A percentile compares a stretch with the other conserved stretches of the same genome.
phyloP scores from a whole-genome alignment of 2,797 vertebrate species.

The Cossypha polioptera region DNA sequence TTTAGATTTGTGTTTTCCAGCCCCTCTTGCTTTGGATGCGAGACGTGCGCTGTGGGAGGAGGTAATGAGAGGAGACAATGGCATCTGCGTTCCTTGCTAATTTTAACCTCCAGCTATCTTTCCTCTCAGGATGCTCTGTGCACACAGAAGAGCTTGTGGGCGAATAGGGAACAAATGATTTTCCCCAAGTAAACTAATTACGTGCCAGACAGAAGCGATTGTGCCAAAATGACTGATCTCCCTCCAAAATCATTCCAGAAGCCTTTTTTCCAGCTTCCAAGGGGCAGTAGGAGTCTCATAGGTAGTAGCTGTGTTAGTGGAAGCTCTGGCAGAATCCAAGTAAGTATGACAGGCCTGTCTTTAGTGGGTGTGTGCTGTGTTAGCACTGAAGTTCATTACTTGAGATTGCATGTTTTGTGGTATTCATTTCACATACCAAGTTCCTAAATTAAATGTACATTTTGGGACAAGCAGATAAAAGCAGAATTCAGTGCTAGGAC shows the following conservation, averaged over 20 bases:
- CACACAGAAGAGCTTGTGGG: background rate
- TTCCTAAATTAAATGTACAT: background rate
- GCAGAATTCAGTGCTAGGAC: rapidly evolving
- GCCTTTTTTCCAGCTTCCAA: background rate
- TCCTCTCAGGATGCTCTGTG: background rate
- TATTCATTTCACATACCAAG: background rate
- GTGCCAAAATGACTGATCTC: background rate
- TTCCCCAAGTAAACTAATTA: background rate
- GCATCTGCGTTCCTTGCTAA: conserved; percentile 29
- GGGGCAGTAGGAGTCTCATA: background rate
- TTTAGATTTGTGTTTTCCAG: background rate
- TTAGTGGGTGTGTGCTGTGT: background rate
- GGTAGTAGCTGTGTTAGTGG: background rate
- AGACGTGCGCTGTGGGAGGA: conserved; percentile 22
- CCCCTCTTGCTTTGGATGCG: background rate
- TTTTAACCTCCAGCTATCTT: conserved; percentile 63
- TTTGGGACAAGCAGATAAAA: background rate
- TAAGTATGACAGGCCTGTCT: background rate
- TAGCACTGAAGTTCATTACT: background rate
- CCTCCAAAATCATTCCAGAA: background rate
- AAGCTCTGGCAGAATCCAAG: background rate
- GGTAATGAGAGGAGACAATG: conserved; percentile 47
- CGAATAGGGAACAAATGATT: background rate
- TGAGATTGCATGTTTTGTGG: background rate
- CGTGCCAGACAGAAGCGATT: background rate